Evolutionary conservation across 2,113 vertebrate genomes (phyloP), one percentile per base, ranked within the genome.

Genomic region (Bos javanicus): DNA sequence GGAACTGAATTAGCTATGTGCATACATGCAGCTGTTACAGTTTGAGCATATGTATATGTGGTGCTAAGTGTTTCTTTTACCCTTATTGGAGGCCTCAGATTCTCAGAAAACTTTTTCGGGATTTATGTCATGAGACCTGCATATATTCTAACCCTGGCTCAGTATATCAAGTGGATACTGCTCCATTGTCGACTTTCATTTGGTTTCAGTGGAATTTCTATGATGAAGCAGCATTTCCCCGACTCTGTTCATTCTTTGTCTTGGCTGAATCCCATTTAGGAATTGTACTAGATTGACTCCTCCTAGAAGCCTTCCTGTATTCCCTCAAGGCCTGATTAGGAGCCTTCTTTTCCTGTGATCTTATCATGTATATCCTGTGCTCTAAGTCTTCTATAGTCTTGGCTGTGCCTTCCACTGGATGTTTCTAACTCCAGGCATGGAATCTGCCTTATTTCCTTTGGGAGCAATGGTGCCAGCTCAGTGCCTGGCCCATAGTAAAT

Each of bases 11-110:
- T 1, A 43, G 71, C 71, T 26, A 0, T 43, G 8, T 26, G 39
- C 39, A 43, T 7, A 14, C 39, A 26, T 43, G 26, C 2, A 43
- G 6, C 71, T 76, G 11, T 25, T 6, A 23, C 0, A 3, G 0
- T 74, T 23, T 92, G 74, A 80, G 43, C 52, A 17, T 10, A 6
- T 59, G 21, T 64, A 0, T n/a, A 6, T 80, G 71, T 64, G 28
- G 17, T 39, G 1, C 10, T 39, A 0, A n/a, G 28, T 5, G 85
- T 50, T 87, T 30, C 39, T 90, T 98, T 98, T 93, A 85, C 91
- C 64, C 67, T 89, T 52, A 28, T 52, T 96, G 3, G 33, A 76
- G 52, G 46, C 2, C 33, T 43, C 8, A 57, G n/a, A 46, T 52
- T 78, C 95, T 21, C 17, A 91, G 67, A 84, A 91, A 95, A 59